Conservation (phyloP, 1,140 invertebrate species). For the Drosophila triauraria region DNA sequence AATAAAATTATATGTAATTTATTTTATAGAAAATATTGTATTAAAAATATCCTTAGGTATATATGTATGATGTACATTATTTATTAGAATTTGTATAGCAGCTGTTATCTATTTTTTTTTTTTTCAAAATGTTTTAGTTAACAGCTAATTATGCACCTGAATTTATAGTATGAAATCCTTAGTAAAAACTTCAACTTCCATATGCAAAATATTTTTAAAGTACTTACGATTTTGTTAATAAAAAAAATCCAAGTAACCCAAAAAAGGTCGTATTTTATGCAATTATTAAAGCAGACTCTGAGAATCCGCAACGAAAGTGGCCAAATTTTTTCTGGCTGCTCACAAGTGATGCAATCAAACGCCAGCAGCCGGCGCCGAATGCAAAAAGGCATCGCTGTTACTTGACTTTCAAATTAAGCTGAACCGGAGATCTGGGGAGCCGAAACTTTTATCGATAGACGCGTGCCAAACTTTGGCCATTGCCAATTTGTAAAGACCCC, state of each 20-base stretch:
- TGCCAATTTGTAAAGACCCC: constrained; percentile 58
- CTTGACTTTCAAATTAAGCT: constrained; percentile 53
- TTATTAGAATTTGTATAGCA: no score
- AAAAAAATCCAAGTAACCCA: background rate
- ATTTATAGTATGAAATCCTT: no score
- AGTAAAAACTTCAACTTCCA: background rate
- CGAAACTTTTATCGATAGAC: constrained; percentile 53
- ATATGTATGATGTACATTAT: no score
- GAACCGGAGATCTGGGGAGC: constrained; percentile 7
- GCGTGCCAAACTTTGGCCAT: constrained; percentile 52
- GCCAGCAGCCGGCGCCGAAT: constrained; percentile 45
- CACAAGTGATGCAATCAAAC: constrained; percentile 58
- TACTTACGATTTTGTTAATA: background rate
- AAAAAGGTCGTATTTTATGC: background rate
- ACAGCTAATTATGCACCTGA: background rate
- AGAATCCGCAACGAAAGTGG: constrained; percentile 40
- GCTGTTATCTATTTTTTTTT: no score
- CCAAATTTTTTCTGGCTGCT: constrained; percentile 36
- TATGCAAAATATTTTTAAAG: background rate
- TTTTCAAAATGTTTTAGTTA: background rate
- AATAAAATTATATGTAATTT: no score
- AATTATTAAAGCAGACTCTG: constrained; percentile 5
- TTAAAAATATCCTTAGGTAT: no score
- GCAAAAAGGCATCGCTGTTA: constrained; percentile 37
- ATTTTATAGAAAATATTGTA: no score